phyloP scores from a whole-genome alignment of 1,140 invertebrate species.

The Drosophila melanica region DNA sequence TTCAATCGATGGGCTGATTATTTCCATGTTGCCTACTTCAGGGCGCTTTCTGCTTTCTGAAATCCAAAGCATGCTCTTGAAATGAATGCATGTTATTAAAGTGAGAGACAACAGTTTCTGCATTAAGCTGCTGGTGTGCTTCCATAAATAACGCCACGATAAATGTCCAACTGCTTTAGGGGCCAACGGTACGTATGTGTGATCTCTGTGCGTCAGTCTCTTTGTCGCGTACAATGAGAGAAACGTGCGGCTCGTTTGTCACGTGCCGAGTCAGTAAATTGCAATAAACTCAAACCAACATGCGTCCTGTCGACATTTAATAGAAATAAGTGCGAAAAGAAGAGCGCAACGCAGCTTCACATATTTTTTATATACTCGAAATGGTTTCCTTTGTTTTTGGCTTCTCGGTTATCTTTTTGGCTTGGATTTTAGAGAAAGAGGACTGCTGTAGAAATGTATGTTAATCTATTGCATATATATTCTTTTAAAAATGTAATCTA shows the following conservation, averaged over 20 bases:
- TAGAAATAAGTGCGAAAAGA: slow-evolving; percentile 50
- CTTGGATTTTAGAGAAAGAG: not conserved
- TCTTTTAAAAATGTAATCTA: too few relatives aligned
- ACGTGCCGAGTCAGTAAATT: slow-evolving; percentile 72
- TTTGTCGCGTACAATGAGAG: slow-evolving; percentile 57
- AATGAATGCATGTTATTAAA: slow-evolving; percentile 56
- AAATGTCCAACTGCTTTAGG: slow-evolving; percentile 21
- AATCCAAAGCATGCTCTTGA: slow-evolving; percentile 55
- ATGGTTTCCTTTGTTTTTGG: slow-evolving; percentile 10
- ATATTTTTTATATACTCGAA: slow-evolving; percentile 13
- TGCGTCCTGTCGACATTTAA: slow-evolving; percentile 49
- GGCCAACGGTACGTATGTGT: slow-evolving; percentile 53
- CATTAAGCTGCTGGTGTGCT: slow-evolving; percentile 17
- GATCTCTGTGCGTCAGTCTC: slow-evolving; percentile 42
- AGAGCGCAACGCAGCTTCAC: slow-evolving; percentile 22
- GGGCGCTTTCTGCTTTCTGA: not conserved
- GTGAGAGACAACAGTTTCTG: slow-evolving; percentile 27
- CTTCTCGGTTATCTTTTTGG: not conserved
- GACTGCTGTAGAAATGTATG: not conserved
- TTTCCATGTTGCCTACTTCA: slow-evolving; percentile 3
- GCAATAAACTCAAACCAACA: slow-evolving; percentile 56
- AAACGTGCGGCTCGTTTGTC: slow-evolving; percentile 70
- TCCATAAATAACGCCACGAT: slow-evolving; percentile 41
- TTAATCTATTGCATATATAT: not conserved
- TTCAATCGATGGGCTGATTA: slow-evolving; percentile 6